phyloP scores from a whole-genome alignment of 2,113 vertebrate genomes.

The Saguinus imperator region DNA sequence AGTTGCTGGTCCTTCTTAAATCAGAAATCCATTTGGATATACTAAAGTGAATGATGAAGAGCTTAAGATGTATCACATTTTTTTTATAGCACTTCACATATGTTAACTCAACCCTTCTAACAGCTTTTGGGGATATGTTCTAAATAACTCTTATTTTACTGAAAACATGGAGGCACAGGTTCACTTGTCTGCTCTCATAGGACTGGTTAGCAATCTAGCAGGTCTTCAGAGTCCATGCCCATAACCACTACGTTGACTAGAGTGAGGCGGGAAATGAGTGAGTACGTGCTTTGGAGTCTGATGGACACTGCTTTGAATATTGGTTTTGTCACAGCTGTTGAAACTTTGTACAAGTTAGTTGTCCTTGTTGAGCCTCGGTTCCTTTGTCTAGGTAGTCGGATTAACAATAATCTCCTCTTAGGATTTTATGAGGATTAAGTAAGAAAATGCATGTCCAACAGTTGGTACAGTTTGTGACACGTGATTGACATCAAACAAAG shows the following conservation, averaged over 20 bases:
- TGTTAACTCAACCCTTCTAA: constrained; percentile 13
- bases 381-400: background rate
- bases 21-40: background rate
- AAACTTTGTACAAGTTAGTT: background rate
- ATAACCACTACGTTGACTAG: background rate
- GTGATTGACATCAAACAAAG: background rate
- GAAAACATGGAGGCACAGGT: background rate
- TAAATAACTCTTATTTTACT: background rate
- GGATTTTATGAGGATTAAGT: constrained; percentile 7
- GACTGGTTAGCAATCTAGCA: background rate
- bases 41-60: background rate
- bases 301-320: background rate
- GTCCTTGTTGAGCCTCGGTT: background rate
- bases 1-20: background rate
- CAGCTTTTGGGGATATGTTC: background rate
- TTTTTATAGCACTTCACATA: background rate
- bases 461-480: background rate
- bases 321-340: background rate
- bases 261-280: background rate
- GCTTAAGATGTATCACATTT: background rate
- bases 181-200: background rate
- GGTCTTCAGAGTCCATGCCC: background rate
- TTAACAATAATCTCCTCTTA: background rate
- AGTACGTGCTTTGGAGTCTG: background rate
- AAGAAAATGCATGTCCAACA: background rate